Percentiles rank a stretch among this genome's conserved stretches.
phyloP scores from a whole-genome alignment of 2,113 vertebrate genomes.

The Terrapene triunguis region DNA sequence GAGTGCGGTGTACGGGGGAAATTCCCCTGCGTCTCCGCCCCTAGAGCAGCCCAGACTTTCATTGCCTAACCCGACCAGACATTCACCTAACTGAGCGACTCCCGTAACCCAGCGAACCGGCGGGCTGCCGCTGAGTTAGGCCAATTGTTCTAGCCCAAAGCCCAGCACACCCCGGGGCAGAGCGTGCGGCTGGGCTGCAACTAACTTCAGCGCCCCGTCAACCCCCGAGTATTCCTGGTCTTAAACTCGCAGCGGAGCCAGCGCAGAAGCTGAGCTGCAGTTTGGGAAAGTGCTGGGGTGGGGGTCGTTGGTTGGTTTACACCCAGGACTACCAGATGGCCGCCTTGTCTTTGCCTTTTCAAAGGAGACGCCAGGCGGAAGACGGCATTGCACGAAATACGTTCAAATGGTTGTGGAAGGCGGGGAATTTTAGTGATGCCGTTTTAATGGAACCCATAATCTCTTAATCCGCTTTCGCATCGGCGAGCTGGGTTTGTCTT shows the following conservation, averaged over 20 bases:
- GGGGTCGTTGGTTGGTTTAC: background rate
- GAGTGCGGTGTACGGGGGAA: background rate
- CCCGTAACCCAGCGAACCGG: too few species aligned
- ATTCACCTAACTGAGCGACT: too few species aligned
- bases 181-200: background rate
- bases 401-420: background rate
- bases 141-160: background rate
- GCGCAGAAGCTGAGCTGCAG: background rate
- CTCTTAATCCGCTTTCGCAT: conserved; percentile 82
- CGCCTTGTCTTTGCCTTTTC: background rate
- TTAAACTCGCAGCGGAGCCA: background rate
- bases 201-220: background rate
- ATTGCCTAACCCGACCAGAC: too few species aligned
- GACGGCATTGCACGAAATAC: background rate
- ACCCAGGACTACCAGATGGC: background rate
- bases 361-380: background rate
- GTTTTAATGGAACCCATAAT: conserved; percentile 74
- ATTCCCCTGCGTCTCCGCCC: background rate
- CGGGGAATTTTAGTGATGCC: background rate
- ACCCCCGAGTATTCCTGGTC: background rate
- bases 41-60: too few species aligned
- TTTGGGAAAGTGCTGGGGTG: background rate
- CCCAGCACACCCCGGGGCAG: background rate
- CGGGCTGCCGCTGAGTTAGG: too few species aligned
- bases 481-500: conserved; percentile 55